Evolutionary conservation across 1,140 invertebrate species (phyloP).

Genomic region (Oncopodura yosiiana): DNA sequence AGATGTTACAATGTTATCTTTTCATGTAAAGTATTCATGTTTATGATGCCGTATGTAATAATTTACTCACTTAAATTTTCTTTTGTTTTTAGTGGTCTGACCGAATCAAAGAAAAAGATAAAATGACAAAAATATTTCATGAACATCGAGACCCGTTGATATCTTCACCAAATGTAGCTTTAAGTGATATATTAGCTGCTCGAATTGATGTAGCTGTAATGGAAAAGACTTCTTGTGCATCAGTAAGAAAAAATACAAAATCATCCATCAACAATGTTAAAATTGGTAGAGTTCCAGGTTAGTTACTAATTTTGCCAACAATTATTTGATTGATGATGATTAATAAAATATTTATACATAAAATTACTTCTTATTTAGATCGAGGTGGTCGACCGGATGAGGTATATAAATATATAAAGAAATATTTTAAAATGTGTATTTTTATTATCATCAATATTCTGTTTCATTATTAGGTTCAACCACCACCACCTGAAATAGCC

Average conservation of each 20-base stretch:
- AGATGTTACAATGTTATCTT: slow-evolving; percentile 90
- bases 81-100: slow-evolving; percentile 66
- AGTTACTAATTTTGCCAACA: too few relatives aligned
- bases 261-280: slow-evolving; percentile 74
- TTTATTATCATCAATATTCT: too few relatives aligned
- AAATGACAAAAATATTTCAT: slow-evolving; percentile 59
- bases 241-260: slow-evolving; percentile 66
- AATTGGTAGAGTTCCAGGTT: slow-evolving; percentile 73
- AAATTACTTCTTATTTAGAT: too few relatives aligned
- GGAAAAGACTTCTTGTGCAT: slow-evolving; percentile 76
- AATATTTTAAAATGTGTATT: too few relatives aligned
- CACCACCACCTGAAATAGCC: slow-evolving; percentile 94
- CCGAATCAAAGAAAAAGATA: slow-evolving; percentile 56
- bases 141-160: slow-evolving; percentile 54
- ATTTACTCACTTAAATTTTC: slow-evolving; percentile 19
- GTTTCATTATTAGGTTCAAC: too few relatives aligned
- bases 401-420: too few relatives aligned
- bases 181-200: slow-evolving; percentile 68
- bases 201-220: slow-evolving; percentile 68
- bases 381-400: slow-evolving; percentile 81
- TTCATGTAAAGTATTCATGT: slow-evolving; percentile 50
- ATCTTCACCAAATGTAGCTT: slow-evolving; percentile 51
- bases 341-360: too few relatives aligned
- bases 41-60: background rate
- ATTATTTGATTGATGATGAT: too few relatives aligned